Conservation (phyloP, 2,888 invertebrate species). For the Synergus itoensis region DNA sequence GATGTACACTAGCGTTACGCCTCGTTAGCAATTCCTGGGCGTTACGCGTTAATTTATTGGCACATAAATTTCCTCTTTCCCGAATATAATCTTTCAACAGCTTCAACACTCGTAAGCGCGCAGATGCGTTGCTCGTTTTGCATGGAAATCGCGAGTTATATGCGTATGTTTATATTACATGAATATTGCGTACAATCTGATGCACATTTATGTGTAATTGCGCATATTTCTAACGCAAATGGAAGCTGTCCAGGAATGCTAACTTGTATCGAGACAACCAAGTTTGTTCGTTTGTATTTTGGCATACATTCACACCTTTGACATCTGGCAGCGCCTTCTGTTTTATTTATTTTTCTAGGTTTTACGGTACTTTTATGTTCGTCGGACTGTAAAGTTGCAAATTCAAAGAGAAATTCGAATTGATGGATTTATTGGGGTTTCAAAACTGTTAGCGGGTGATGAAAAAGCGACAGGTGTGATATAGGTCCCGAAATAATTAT, state of each 20-base stretch:
- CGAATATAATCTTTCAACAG: slow-evolving; percentile 65
- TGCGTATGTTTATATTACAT: slow-evolving; percentile 25
- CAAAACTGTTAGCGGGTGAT: not conserved
- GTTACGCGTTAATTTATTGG: slow-evolving; percentile 70
- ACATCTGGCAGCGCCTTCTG: not conserved
- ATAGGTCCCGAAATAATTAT: not conserved
- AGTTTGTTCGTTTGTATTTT: not conserved
- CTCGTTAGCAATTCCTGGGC: slow-evolving; percentile 71
- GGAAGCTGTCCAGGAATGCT: not conserved
- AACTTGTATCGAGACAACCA: not conserved
- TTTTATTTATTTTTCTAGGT: not conserved
- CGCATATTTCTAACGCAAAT: not conserved
- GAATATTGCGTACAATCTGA: slow-evolving; percentile 13
- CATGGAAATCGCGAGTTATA: slow-evolving; percentile 39
- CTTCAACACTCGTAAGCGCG: slow-evolving; percentile 41
- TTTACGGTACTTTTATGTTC: not conserved
- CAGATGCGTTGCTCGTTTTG: slow-evolving; percentile 46
- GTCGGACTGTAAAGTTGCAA: not conserved
- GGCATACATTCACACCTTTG: not conserved
- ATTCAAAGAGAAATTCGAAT: not conserved
- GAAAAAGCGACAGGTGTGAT: not conserved
- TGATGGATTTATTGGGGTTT: not conserved
- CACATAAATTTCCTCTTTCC: slow-evolving; percentile 73
- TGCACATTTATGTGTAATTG: not conserved
- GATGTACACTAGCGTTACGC: slow-evolving; percentile 60